These are phyloP conservation scores for Reticulitermes speratus DNA, from an alignment of 1,140 invertebrate species.

Conservation along the genomic window DNA sequence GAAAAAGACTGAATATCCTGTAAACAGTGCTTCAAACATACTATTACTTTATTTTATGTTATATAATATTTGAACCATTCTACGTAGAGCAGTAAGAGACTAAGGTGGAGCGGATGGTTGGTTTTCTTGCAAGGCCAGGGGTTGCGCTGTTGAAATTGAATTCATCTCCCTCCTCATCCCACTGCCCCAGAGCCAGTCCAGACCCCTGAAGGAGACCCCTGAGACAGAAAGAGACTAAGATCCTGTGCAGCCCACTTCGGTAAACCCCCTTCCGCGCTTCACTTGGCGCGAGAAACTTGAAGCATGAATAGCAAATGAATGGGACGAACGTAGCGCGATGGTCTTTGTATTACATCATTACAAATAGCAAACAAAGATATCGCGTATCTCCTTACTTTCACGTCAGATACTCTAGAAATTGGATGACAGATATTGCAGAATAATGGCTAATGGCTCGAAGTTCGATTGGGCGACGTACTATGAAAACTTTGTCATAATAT, in stretches of 20 bases:
- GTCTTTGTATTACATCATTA: not conserved
- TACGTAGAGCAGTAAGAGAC: not conserved
- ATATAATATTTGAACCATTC: not conserved
- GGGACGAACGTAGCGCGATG: not conserved
- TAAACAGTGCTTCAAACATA: not conserved
- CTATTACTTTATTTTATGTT: not conserved
- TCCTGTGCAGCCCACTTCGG: not conserved
- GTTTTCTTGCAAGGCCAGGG: conserved; percentile 8
- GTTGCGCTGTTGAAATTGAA: conserved; percentile 12
- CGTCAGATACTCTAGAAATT: too few species aligned
- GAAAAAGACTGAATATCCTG: too few species aligned
- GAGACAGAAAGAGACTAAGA: not conserved
- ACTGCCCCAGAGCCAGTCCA: not conserved
- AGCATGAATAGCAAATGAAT: conserved; percentile 4
- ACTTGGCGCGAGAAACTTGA: not conserved
- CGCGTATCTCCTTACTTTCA: not conserved
- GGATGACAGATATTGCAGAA: too few species aligned
- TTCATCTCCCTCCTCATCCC: not conserved
- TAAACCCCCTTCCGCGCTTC: conserved; percentile 17
- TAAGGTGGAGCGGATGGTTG: not conserved
- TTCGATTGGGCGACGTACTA: too few species aligned
- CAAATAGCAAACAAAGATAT: not conserved
- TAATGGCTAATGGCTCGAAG: too few species aligned
- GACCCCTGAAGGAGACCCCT: not conserved
- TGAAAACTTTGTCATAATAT: too few species aligned